Conservation (phyloP, 2,888 invertebrate genomes). For the Cataglyphis livida region DNA sequence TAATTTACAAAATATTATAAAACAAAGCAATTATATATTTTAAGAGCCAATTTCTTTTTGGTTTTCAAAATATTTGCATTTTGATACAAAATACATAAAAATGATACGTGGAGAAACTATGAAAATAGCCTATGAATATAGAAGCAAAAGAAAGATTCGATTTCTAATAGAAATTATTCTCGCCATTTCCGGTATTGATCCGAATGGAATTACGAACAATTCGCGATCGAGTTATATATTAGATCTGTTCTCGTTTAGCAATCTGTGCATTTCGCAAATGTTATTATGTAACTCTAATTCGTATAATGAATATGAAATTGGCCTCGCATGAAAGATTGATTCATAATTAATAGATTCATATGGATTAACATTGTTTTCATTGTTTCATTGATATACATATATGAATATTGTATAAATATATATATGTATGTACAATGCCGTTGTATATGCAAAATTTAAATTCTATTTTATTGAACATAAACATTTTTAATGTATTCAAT, state of each 20-base stretch:
- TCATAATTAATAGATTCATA: conserved; percentile 5
- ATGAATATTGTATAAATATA: neutral
- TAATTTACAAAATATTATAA: neutral
- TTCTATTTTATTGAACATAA: neutral
- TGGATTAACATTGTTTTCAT: neutral
- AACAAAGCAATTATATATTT: neutral
- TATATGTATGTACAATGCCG: neutral
- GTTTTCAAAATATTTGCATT: neutral
- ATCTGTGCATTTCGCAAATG: neutral
- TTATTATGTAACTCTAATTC: neutral
- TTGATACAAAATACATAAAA: neutral
- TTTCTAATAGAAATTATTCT: neutral
- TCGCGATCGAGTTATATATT: neutral
- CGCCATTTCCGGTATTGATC: neutral
- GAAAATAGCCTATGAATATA: neutral
- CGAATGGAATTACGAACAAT: neutral
- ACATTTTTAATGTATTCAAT: neutral
- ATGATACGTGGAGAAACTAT: neutral
- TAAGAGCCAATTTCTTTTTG: neutral
- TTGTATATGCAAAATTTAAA: neutral
- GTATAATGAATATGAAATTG: neutral
- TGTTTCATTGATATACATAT: neutral
- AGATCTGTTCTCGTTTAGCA: neutral
- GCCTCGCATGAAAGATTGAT: neutral
- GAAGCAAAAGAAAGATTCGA: neutral